Conservation (phyloP, 2,113 vertebrate species). For the Scalopus aquaticus region DNA sequence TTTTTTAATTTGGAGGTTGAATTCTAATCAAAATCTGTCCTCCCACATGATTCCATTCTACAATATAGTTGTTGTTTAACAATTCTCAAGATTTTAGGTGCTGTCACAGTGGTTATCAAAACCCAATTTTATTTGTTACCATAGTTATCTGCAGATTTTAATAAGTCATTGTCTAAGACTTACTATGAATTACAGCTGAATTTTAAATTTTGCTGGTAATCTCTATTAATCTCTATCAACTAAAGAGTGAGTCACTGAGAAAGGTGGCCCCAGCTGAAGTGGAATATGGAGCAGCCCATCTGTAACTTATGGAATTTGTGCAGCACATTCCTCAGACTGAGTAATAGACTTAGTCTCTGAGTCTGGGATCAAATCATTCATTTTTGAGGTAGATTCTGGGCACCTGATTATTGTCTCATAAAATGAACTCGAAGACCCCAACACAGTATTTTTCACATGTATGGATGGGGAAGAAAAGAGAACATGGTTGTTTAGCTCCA, state of each 20-base stretch:
- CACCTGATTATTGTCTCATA: neutral
- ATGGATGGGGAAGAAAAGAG: neutral
- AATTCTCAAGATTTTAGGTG: slow-evolving; percentile 1
- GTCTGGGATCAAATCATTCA: neutral
- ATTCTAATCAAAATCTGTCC: neutral
- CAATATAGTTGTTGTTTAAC: neutral
- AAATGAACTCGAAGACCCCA: neutral
- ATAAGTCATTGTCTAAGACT: neutral
- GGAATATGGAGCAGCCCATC: neutral
- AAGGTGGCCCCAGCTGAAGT: neutral
- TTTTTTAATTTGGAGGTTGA: neutral
- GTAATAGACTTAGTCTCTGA: neutral
- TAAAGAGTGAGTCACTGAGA: neutral
- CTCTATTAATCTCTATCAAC: neutral
- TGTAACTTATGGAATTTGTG: neutral
- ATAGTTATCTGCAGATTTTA: neutral
- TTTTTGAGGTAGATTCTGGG: neutral
- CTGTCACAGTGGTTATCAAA: neutral
- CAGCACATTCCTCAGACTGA: neutral
- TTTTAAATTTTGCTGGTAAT: neutral
- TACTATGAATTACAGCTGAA: slow-evolving; percentile 20
- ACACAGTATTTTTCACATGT: neutral
- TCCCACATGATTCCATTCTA: neutral
- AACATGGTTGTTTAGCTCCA: neutral
- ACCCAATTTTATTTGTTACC: neutral